These are phyloP conservation scores for Rhogogaster chlorosoma DNA, from an alignment of 2,888 invertebrate species.

Conservation along the genomic window DNA sequence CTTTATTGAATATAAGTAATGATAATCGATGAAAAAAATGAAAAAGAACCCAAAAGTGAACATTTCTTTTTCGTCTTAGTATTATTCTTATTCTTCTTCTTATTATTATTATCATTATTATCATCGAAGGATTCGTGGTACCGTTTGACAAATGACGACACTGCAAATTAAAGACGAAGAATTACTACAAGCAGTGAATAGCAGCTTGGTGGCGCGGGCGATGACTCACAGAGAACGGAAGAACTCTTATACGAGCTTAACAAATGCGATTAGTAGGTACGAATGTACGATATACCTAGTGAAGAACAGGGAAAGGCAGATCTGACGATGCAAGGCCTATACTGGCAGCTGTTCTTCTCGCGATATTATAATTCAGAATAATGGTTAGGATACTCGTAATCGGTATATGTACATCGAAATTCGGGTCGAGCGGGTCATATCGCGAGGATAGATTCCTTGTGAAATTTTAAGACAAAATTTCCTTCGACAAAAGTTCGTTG, in stretches of 20 bases:
- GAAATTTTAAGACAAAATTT: too few species aligned
- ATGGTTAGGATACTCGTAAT: not conserved
- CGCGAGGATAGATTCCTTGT: too few species aligned
- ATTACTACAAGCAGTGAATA: not conserved
- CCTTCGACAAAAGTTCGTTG: too few species aligned
- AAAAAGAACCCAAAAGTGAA: too few species aligned
- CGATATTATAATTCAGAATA: not conserved
- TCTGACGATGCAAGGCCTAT: not conserved
- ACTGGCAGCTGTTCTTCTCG: not conserved
- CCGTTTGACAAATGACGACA: not conserved
- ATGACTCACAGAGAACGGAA: constrained; percentile 22
- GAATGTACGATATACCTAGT: not conserved
- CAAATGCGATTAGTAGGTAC: constrained; percentile 3
- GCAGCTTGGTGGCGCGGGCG: not conserved
- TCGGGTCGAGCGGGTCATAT: too few species aligned
- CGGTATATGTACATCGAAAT: too few species aligned
- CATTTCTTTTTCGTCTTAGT: not conserved
- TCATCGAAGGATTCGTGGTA: not conserved
- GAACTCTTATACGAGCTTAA: constrained; percentile 21
- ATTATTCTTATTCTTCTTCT: not conserved
- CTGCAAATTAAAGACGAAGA: not conserved
- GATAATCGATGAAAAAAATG: not conserved
- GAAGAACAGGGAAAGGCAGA: not conserved
- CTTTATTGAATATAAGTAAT: not conserved
- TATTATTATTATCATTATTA: not conserved